Evolutionary conservation across 1,140 invertebrate species (phyloP).

Genomic region (Ostrea edulis): DNA sequence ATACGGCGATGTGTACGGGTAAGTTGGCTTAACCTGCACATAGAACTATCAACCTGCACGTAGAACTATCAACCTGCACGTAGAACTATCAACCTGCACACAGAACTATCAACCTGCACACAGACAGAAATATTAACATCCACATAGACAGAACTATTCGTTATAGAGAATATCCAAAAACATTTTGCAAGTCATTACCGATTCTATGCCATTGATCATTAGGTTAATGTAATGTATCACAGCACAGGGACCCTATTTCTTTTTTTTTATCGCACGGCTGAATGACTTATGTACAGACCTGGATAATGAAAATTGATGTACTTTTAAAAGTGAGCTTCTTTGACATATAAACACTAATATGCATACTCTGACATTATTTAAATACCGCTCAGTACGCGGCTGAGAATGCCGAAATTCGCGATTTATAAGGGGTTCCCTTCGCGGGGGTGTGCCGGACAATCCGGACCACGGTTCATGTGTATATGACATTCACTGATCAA

Average conservation of each 20-base stretch:
- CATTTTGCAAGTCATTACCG: neutral
- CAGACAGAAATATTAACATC: no score
- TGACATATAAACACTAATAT: constrained; percentile 1
- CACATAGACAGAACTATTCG: no score
- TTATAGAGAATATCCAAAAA: no score
- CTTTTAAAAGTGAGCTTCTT: neutral
- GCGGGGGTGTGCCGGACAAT: neutral
- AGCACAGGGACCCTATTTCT: no score
- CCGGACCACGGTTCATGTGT: neutral
- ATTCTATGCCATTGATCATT: neutral
- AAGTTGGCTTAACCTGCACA: neutral
- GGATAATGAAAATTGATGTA: neutral
- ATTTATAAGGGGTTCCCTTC: neutral
- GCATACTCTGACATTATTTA: constrained; percentile 1
- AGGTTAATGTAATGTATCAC: neutral
- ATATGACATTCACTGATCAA: neutral
- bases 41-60: no score
- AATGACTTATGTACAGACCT: neutral
- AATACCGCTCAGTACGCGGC: neutral
- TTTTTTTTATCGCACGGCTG: neutral
- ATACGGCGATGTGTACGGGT: constrained; percentile 66
- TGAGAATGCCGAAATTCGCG: neutral
- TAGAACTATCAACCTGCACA: no score
- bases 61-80: no score
- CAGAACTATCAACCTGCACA: no score